phyloP scores from a whole-genome alignment of 2,888 invertebrate species.

The Drosophila acutilabella region DNA sequence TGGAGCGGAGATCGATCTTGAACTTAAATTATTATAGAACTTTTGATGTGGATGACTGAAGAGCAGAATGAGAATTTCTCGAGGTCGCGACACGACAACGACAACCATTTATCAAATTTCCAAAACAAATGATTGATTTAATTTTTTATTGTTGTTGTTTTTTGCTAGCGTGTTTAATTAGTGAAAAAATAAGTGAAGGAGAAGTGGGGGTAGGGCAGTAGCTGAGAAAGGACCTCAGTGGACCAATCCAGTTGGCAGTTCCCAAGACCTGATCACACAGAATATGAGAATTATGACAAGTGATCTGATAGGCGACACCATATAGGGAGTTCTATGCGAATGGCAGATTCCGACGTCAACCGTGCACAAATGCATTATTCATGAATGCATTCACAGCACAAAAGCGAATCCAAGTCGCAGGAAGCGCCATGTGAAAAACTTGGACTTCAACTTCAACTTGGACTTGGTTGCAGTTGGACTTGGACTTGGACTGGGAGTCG shows the following conservation, averaged over 20 bases:
- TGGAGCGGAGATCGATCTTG: constrained; percentile 4
- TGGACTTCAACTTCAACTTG: not conserved
- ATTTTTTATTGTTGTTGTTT: constrained; percentile 40
- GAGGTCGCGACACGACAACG: constrained; percentile 48
- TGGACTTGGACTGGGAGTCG: not conserved
- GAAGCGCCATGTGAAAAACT: constrained; percentile 70
- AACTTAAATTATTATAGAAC: constrained; percentile 11
- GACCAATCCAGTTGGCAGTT: constrained; percentile 53
- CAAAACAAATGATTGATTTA: constrained; percentile 75
- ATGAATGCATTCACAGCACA: constrained; percentile 51
- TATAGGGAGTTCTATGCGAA: constrained; percentile 77
- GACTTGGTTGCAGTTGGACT: not conserved
- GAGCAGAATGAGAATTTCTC: constrained; percentile 26
- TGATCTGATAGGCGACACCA: constrained; percentile 80
- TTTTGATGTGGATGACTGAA: constrained; percentile 18
- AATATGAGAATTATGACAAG: constrained; percentile 81
- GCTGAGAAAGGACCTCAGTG: constrained; percentile 35
- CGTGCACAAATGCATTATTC: constrained; percentile 73
- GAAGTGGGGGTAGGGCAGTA: not conserved
- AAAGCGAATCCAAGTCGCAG: constrained; percentile 33
- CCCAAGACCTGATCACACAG: constrained; percentile 62
- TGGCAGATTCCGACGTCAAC: constrained; percentile 63
- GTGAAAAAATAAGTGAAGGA: constrained; percentile 45
- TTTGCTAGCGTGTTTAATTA: constrained; percentile 66
- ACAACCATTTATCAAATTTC: constrained; percentile 75